These are phyloP conservation scores for Panurus biarmicus DNA, from an alignment of 2,113 vertebrate species.

Conservation along the genomic window DNA sequence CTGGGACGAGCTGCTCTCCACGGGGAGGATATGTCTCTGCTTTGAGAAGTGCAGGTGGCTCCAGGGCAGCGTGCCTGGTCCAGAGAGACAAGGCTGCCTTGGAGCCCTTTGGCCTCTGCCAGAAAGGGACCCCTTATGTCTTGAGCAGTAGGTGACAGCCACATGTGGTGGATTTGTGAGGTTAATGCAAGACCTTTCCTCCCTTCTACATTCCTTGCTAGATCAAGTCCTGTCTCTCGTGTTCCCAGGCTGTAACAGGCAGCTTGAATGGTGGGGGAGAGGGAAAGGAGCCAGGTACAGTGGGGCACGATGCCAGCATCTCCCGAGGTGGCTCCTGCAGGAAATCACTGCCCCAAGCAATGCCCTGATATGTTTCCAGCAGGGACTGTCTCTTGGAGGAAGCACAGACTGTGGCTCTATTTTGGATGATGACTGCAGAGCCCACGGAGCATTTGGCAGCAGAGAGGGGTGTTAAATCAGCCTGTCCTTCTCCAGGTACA, in stretches of 20 bases:
- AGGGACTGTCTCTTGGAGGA: background rate
- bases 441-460: background rate
- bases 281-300: background rate
- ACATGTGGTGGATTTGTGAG: background rate
- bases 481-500: background rate
- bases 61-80: accelerated
- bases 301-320: background rate
- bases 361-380: background rate
- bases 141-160: background rate
- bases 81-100: background rate
- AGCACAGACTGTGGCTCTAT: background rate
- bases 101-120: background rate
- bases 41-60: background rate
- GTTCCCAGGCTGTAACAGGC: background rate
- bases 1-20: accelerated
- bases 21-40: background rate
- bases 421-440: background rate
- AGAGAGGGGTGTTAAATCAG: background rate
- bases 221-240: background rate
- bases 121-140: background rate
- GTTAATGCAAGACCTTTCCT: background rate
- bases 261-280: background rate
- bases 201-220: background rate
- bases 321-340: background rate
- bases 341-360: background rate